These are phyloP conservation scores for Thalassaphorura encarpata DNA, from an alignment of 1,140 invertebrate genomes.

Conservation along the genomic window DNA sequence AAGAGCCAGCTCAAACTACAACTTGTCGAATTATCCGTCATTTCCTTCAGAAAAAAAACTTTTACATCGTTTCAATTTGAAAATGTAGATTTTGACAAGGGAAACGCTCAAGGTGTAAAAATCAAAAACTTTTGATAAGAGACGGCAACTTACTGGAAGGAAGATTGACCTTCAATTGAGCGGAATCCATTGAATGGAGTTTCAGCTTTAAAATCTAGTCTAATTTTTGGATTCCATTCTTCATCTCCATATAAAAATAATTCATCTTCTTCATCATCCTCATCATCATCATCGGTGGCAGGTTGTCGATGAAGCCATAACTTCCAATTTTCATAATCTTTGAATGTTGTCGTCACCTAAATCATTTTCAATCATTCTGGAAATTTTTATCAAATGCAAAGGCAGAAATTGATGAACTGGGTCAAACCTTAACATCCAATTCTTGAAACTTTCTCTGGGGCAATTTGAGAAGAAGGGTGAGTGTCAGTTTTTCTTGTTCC, in stretches of 20 bases:
- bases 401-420: no score
- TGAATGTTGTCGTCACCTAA: slow-evolving; percentile 19
- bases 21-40: no score
- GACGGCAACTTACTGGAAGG: background rate
- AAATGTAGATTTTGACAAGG: no score
- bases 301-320: slow-evolving; percentile 1
- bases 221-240: background rate
- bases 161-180: slow-evolving; percentile 4
- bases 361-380: no score
- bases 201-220: slow-evolving; percentile 9
- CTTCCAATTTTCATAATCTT: slow-evolving; percentile 22
- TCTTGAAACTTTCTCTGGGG: slow-evolving; percentile 17
- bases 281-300: background rate
- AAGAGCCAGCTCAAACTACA: no score
- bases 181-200: slow-evolving; percentile 9
- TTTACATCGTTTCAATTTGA: no score
- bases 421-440: slow-evolving; percentile 23
- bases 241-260: background rate
- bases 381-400: no score
- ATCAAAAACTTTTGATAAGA: no score
- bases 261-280: slow-evolving; percentile 8
- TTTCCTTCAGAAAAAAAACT: no score
- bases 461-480: slow-evolving; percentile 10
- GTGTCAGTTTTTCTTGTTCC: slow-evolving; percentile 15
- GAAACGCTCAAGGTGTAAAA: no score